These are phyloP conservation scores for Triplophysa tibetana DNA, from an alignment of 2,113 vertebrate species.

Conservation along the genomic window DNA sequence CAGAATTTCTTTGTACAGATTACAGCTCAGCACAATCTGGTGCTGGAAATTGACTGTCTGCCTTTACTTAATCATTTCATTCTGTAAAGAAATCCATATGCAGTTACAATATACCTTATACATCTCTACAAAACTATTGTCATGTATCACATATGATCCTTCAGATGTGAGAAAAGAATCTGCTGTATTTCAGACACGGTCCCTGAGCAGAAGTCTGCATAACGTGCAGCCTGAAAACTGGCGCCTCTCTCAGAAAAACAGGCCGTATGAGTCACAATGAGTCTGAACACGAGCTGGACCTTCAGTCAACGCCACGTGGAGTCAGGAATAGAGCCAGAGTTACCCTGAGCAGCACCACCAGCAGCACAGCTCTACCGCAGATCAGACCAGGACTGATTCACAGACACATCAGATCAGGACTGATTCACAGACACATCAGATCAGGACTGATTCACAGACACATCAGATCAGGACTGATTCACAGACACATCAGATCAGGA, in stretches of 20 bases:
- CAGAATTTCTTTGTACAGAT: no score
- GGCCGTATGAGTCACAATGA: constrained; percentile 46
- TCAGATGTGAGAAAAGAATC: background rate
- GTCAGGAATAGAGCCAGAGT: constrained; percentile 69
- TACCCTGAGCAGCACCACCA: constrained; percentile 62
- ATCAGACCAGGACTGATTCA: background rate
- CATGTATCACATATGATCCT: background rate
- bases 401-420: background rate
- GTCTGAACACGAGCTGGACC: constrained; percentile 37
- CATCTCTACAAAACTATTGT: background rate
- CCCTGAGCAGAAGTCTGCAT: background rate
- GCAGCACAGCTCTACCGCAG: background rate
- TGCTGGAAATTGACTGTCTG: no score
- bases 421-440: background rate
- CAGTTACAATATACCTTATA: no score
- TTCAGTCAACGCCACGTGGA: constrained; percentile 74
- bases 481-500: no score
- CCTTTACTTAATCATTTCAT: no score
- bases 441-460: background rate
- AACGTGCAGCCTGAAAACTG: constrained; percentile 44
- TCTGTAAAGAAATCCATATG: no score
- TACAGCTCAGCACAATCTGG: no score
- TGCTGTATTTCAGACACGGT: constrained; percentile 4
- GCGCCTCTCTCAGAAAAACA: constrained; percentile 40
- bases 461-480: background rate